phyloP scores from a whole-genome alignment of 1,140 invertebrate genomes.

The Harlomillsia oculata region DNA sequence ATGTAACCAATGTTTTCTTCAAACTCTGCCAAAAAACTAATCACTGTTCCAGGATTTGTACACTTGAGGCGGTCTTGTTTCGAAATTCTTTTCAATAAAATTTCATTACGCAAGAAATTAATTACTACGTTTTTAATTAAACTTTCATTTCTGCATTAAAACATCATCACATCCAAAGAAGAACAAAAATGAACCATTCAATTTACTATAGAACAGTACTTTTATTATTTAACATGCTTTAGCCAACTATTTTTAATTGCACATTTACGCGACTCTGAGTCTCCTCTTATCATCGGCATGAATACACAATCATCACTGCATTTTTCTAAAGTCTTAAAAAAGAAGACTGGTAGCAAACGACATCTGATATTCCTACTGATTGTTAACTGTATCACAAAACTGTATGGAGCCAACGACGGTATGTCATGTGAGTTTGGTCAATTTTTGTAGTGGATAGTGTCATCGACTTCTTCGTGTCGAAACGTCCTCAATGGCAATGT shows the following conservation, averaged over 20 bases:
- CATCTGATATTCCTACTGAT: not conserved
- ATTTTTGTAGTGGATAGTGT: not conserved
- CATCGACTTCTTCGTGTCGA: not conserved
- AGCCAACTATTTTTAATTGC: not conserved
- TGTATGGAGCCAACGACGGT: not conserved
- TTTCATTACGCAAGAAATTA: too few species aligned
- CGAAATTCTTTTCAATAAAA: slow-evolving; percentile 26
- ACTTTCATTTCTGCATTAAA: too few species aligned
- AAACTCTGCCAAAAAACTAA: slow-evolving; percentile 25
- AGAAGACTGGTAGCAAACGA: too few species aligned
- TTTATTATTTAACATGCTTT: not conserved
- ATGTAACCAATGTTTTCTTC: not conserved
- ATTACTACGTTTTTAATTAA: too few species aligned
- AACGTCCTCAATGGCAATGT: slow-evolving; percentile 47
- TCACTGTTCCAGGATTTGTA: slow-evolving; percentile 26
- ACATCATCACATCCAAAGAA: too few species aligned
- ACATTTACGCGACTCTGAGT: too few species aligned
- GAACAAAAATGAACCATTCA: too few species aligned
- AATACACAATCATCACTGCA: too few species aligned
- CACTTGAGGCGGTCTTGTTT: slow-evolving; percentile 22
- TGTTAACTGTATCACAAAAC: not conserved
- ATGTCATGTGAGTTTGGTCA: too few species aligned
- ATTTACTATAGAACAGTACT: not conserved
- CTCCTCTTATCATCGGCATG: too few species aligned
- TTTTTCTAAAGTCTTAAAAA: too few species aligned